A percentile compares a stretch with the other conserved stretches of the same genome.
phyloP scores from a whole-genome alignment of 1,140 invertebrate species.

The Chironomus striatipennis region DNA sequence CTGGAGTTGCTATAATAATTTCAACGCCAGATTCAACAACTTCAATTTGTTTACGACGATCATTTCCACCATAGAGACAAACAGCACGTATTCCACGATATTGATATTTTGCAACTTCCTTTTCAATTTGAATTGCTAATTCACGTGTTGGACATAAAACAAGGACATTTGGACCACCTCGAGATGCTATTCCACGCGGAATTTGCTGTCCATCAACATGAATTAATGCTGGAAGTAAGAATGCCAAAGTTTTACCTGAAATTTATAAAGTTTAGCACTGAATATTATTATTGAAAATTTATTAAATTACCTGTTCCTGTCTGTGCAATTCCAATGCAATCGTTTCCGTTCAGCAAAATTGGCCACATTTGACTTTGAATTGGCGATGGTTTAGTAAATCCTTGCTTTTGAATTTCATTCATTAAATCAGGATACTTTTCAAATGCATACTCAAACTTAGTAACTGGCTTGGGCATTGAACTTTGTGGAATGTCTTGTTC shows the following conservation, averaged over 20 bases:
- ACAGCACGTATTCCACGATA: constrained; percentile 75
- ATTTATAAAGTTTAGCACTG: too few relatives aligned
- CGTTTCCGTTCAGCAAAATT: constrained; percentile 69
- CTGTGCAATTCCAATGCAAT: constrained; percentile 90
- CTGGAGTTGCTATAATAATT: constrained; percentile 84
- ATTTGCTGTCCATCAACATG: constrained; percentile 74
- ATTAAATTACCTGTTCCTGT: constrained; percentile 70
- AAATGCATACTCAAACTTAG: constrained; percentile 79
- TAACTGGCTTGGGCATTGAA: constrained; percentile 72
- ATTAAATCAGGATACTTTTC: constrained; percentile 72
- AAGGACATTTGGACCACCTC: constrained; percentile 74
- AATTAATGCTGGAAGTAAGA: constrained; percentile 81
- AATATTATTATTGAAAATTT: constrained; percentile 29
- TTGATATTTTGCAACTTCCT: constrained; percentile 77
- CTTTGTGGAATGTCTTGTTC: constrained; percentile 38
- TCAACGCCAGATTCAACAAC: constrained; percentile 63
- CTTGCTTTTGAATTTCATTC: constrained; percentile 69
- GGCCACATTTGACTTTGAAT: constrained; percentile 91
- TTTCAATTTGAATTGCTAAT: constrained; percentile 82
- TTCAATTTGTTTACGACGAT: constrained; percentile 64
- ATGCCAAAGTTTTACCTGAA: constrained; percentile 65
- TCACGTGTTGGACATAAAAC: constrained; percentile 86
- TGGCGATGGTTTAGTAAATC: constrained; percentile 76
- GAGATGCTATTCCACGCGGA: constrained; percentile 47
- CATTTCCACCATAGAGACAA: constrained; percentile 82